Conservation (phyloP, 2,888 invertebrate genomes). For the Hermaeophaga mercurialis region DNA sequence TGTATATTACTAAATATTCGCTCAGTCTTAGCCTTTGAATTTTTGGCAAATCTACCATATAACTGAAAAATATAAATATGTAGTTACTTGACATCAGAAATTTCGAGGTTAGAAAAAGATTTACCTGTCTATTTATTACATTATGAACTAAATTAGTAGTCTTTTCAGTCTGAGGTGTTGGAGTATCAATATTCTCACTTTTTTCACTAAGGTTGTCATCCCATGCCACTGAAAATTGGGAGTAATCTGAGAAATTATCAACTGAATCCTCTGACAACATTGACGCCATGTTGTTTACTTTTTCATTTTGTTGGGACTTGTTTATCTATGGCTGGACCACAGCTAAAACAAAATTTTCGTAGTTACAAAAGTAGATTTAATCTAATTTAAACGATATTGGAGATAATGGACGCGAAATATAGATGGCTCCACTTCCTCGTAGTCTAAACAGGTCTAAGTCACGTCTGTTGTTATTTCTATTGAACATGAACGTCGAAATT, state of each 20-base stretch:
- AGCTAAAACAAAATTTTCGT: too few relatives aligned
- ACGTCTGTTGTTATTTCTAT: too few relatives aligned
- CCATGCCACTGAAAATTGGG: slow-evolving; percentile 43
- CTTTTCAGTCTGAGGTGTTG: slow-evolving; percentile 31
- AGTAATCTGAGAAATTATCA: slow-evolving; percentile 48
- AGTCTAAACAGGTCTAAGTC: too few relatives aligned
- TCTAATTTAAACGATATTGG: too few relatives aligned
- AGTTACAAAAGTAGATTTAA: too few relatives aligned
- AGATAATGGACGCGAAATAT: too few relatives aligned
- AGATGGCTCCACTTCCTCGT: too few relatives aligned
- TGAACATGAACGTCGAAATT: too few relatives aligned
- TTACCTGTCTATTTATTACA: slow-evolving; percentile 49
- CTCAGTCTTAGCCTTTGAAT: slow-evolving; percentile 55
- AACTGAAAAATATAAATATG: slow-evolving; percentile 49
- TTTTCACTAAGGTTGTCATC: slow-evolving; percentile 39
- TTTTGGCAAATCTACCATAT: slow-evolving; percentile 53
- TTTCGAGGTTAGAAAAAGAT: slow-evolving; percentile 46
- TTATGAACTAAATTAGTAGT: slow-evolving; percentile 44
- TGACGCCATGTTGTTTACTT: slow-evolving; percentile 49
- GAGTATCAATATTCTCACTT: slow-evolving; percentile 33
- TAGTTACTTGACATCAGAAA: slow-evolving; percentile 32
- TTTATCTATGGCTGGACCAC: too few relatives aligned
- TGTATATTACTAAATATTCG: slow-evolving; percentile 54
- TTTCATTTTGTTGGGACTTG: slow-evolving; percentile 15
- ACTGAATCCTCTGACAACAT: slow-evolving; percentile 46